Base-by-base conservation (phyloP, 2,888 invertebrate genomes). In the Nowickia ferox region DNA sequence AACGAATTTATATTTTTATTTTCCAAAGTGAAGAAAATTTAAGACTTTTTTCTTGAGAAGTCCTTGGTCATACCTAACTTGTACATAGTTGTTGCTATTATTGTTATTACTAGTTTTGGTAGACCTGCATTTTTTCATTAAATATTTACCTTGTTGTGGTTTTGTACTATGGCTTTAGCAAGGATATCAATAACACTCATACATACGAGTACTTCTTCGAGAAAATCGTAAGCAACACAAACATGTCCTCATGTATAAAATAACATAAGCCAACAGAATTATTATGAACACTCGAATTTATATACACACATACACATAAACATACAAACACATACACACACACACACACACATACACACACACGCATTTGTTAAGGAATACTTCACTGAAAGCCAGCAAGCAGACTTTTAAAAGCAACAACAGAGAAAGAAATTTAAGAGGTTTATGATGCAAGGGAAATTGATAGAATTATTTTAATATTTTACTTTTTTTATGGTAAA, bases 121-220 rank as follows among this genome's bases (percentile, higher is more conserved):
- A 68, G 57, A 40, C 48, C 46, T 63, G 72, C 72, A 81, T 76
- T 72, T 72, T 74, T 74, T 72, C 72, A 69, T 81, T 81, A 77
- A 84, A 81, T 77, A 84, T 84, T 81, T 84, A 84, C 81, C 84
- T 77, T 84, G 84, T 77, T 84, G 81, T 63, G 81, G 84, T 80
- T 84, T 76, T 81, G 66, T 81, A 40, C 19, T 65, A 72, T 46
- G 53, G 19, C 61, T 53, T 51, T 19, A 10, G 48, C 22, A 80
- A 42, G 65, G 42, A 74, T 59, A 66, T 51, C n/a, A 66, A 19
- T 6, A 30, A 30, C 30, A 30, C 30, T 6, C 30, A 30, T 30
- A 66, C 40, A n/a, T n/a, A n/a, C n/a, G n/a, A n/a, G 13, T 38
- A 10, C 15, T 69, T 59, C 9, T 42, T 19, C 30, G 44, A 42